Base-by-base conservation (phyloP, 2,113 vertebrate species). In the Indicator indicator region DNA sequence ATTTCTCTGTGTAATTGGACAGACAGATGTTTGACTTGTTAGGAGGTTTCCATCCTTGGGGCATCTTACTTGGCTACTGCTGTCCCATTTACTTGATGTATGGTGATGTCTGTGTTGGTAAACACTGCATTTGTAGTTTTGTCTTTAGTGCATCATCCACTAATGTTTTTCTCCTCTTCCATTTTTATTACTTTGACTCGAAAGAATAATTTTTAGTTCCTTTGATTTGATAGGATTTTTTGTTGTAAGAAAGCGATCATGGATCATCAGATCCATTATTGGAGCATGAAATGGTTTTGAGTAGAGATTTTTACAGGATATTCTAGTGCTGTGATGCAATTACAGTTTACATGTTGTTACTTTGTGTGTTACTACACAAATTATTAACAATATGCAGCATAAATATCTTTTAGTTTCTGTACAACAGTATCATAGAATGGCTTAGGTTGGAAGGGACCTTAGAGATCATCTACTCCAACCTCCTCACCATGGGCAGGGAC, bases 81-180 rank as follows among this genome's bases (percentile, higher is more conserved):
- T 42, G 28, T 38, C 42, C 56, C 32, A 0, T 78, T 30, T 28
- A 21, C 58, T 21, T 32, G 74, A 38, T 24, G 1, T 7, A 0
- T 3, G 46, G 42, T 7, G 16, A 12, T 76, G 20, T 27, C 48
- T 0, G 0, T 23, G 56, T 14, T 13, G 28, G 12, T 17, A 85
- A 21, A 71, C 8, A 3, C 16, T 42, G 3, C 33, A 12, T 0
- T n/a, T 59, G 27, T 14, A 33, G 6, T 17, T 73, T 50, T 62
- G 7, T n/a, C 20, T 40, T 36, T 5, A 17, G 10, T 60, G 36
- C 2, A 0, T 32, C 40, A 6, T 15, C 24, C 19, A 1, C 24
- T 48, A 21, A 16, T 21, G 7, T 20, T 9, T 11, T 20, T 9
- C 16, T 83, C 33, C 26, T 4, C 15, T 78, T 48, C 46, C 7